Evolutionary conservation across 2,797 vertebrate genomes (phyloP).

Genomic region (Ispidina picta): DNA sequence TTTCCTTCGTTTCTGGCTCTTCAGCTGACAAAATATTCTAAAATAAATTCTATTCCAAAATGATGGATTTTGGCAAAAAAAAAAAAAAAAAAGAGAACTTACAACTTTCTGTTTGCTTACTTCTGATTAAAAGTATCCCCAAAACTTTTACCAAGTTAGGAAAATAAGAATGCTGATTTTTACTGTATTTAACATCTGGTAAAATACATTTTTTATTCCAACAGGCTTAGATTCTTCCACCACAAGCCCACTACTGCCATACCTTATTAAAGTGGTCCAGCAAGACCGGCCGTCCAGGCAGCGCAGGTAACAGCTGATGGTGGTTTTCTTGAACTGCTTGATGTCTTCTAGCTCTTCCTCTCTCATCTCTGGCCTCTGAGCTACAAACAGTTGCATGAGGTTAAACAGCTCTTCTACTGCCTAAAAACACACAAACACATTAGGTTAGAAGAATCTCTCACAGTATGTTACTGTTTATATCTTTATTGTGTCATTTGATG

Average conservation of each 20-base stretch:
- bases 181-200: neutral
- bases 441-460: neutral
- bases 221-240: too few relatives aligned
- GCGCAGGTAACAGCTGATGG: constrained; percentile 97
- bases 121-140: neutral
- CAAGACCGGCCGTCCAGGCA: constrained; percentile 97
- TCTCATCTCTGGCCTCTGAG: constrained; percentile 94
- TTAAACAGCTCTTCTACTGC: constrained; percentile 98
- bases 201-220: neutral
- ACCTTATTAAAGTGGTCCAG: constrained; percentile 99
- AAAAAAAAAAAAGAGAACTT: neutral
- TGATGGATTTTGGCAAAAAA: neutral
- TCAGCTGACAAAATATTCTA: neutral
- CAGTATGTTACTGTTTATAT: neutral
- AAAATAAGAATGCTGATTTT: neutral
- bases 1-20: neutral
- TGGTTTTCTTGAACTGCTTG: constrained; percentile 98
- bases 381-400: constrained; percentile 98
- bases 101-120: neutral
- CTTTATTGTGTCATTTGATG: neutral
- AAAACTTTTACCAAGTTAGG: neutral
- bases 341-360: constrained; percentile 96
- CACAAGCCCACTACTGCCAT: neutral
- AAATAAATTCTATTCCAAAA: neutral
- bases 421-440: constrained; percentile 74